These are phyloP conservation scores for Polietes domitor DNA, from an alignment of 2,888 invertebrate species.

Conservation along the genomic window DNA sequence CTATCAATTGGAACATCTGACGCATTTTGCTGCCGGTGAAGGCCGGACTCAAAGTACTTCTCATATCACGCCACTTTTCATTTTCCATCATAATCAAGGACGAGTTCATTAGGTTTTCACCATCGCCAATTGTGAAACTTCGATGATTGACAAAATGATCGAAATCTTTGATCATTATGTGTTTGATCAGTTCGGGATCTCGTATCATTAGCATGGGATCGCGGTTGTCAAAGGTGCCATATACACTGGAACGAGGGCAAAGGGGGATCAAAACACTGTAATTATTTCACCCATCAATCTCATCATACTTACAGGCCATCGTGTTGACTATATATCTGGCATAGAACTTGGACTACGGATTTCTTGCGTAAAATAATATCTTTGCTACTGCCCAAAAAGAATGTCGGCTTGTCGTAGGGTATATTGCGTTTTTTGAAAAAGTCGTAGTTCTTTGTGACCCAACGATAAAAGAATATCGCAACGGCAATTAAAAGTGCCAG, in stretches of 20 bases:
- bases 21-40: constrained; percentile 80
- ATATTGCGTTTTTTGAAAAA: constrained; percentile 68
- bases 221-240: constrained; percentile 80
- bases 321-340: constrained; percentile 70
- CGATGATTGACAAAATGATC: constrained; percentile 82
- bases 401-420: constrained; percentile 58
- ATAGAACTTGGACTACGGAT: constrained; percentile 76
- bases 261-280: no score
- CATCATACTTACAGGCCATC: constrained; percentile 77
- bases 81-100: constrained; percentile 81
- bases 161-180: constrained; percentile 82
- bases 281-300: constrained; percentile 2
- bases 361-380: constrained; percentile 75
- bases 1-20: constrained; percentile 76
- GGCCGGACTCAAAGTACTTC: constrained; percentile 77
- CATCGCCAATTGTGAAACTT: constrained; percentile 58
- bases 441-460: constrained; percentile 67
- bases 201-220: constrained; percentile 79
- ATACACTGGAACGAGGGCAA: no score
- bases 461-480: constrained; percentile 63
- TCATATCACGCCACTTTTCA: constrained; percentile 76
- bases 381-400: constrained; percentile 64
- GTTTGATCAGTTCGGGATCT: constrained; percentile 82
- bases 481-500: not conserved
- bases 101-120: constrained; percentile 80